Evolutionary conservation across 2,113 vertebrate species (phyloP), one percentile per base, ranked within the genome.

Genomic region (Sinocyclocheilus anshuiensis): DNA sequence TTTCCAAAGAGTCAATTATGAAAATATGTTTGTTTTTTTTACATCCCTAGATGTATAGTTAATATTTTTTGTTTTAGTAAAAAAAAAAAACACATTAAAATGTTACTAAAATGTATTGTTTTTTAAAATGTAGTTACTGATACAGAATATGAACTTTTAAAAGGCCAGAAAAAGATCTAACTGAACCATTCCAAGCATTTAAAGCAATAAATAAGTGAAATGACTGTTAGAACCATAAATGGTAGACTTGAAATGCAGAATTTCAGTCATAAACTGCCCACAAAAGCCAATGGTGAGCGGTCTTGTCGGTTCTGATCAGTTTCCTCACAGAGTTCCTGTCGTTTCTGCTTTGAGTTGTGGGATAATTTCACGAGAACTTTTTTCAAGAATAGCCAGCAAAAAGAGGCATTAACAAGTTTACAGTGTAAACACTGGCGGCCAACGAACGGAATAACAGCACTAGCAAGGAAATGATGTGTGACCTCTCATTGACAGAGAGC

Each of bases 341-440:
- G 6, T 55, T 59, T 18, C 18, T 53, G n/a, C 79, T 24, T 2
- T 77, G n/a, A 53, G 48, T 77, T 77, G 26, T 33, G 76, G 50
- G 76, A 18, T 33, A 4, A 55, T 79, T 26, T 50, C n/a, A 29
- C 75, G 7, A 79, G 53, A 63, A 45, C 26, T 22, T 83, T 72
- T 83, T 8, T 55, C 33, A 83, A 33, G 6, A 83, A 71, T 72
- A 39, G 6, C 81, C 81, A 83, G 20, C 29, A 3, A 72, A 83
- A 29, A 83, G 81, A 74, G 42, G 75, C 67, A 50, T 79, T 36
- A 61, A 63, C n/a, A 78, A 77, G 29, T 69, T 83, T 83, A 57
- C 29, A 36, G 6, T 57, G 81, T 83, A 36, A 55, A 83, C 81
- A 83, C 50, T 83, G 81, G 67, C 12, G 6, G 45, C 26, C 48